Conservation (phyloP, 1,140 invertebrate species). For the Subanguina moxae region DNA sequence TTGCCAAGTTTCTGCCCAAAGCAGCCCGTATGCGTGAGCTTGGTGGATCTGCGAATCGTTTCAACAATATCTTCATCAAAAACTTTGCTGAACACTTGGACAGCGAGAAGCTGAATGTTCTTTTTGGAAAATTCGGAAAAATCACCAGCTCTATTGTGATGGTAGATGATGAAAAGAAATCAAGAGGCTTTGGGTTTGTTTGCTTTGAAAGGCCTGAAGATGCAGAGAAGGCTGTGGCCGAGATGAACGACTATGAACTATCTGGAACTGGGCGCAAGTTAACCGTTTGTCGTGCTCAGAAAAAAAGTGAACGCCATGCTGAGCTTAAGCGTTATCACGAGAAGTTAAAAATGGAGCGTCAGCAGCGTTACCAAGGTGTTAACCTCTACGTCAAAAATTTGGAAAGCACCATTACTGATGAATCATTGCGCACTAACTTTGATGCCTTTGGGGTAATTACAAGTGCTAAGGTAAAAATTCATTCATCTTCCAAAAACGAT, state of each 20-base stretch:
- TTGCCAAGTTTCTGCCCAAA: conserved; percentile 91
- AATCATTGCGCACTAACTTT: conserved; percentile 84
- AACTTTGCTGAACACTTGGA: conserved; percentile 74
- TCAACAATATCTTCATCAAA: conserved; percentile 91
- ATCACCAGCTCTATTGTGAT: conserved; percentile 79
- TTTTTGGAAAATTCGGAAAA: conserved; percentile 93
- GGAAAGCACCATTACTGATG: conserved; percentile 94
- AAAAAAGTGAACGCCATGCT: conserved; percentile 94
- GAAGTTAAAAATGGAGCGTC: conserved; percentile 84
- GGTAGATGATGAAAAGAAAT: conserved; percentile 82
- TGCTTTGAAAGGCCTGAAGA: conserved; percentile 93
- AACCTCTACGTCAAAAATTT: conserved; percentile 98
- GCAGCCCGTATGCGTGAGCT: conserved; percentile 93
- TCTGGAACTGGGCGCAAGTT: conserved; percentile 48
- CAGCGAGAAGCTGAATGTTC: conserved; percentile 82
- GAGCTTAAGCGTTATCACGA: conserved; percentile 90
- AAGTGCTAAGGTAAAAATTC: conserved; percentile 79
- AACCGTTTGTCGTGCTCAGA: conserved; percentile 86
- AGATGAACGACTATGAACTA: conserved; percentile 42
- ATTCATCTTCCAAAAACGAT: too few species aligned
- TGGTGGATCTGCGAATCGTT: conserved; percentile 92
- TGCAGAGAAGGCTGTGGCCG: conserved; percentile 66
- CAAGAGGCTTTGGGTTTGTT: conserved; percentile 98
- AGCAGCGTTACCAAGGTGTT: conserved; percentile 81
- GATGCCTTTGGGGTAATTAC: conserved; percentile 90